These are phyloP conservation scores for Yoshiicerus persimilis DNA, from an alignment of 1,140 invertebrate species.

Conservation along the genomic window DNA sequence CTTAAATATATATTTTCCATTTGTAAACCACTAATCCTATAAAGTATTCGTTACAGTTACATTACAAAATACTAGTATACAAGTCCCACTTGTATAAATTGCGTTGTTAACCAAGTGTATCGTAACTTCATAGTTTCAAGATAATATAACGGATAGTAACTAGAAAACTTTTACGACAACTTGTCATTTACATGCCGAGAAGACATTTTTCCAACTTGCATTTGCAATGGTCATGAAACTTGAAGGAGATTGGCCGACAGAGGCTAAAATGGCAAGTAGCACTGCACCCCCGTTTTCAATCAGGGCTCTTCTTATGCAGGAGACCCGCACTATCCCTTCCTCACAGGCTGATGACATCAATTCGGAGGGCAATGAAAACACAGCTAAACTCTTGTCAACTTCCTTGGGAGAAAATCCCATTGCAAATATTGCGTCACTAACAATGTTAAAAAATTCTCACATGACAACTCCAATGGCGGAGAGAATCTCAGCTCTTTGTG, in stretches of 20 bases:
- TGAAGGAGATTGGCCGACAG: constrained; percentile 48
- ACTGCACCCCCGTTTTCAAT: constrained; percentile 48
- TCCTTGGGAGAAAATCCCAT: neutral
- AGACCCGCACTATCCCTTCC: constrained; percentile 21
- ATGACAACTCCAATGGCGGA: neutral
- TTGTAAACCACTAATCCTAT: neutral
- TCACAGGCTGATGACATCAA: neutral
- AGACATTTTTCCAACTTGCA: neutral
- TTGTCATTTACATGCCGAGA: neutral
- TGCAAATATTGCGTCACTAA: neutral
- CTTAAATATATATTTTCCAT: neutral
- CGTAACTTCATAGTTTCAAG: neutral
- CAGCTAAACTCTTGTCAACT: neutral
- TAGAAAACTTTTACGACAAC: neutral
- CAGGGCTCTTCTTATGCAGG: constrained; percentile 47
- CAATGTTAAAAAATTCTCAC: neutral
- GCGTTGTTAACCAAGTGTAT: neutral
- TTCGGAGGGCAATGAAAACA: neutral
- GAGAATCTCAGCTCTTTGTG: constrained; percentile 49
- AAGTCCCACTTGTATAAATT: too few relatives aligned
- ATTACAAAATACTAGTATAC: too few relatives aligned
- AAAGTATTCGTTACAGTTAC: neutral
- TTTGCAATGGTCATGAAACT: constrained; percentile 50
- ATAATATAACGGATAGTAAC: neutral
- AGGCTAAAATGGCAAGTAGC: constrained; percentile 49